Evolutionary conservation across 1,140 invertebrate species (phyloP), one percentile per base, ranked within the genome.

Genomic region (Gonioctena quinquepunctata): DNA sequence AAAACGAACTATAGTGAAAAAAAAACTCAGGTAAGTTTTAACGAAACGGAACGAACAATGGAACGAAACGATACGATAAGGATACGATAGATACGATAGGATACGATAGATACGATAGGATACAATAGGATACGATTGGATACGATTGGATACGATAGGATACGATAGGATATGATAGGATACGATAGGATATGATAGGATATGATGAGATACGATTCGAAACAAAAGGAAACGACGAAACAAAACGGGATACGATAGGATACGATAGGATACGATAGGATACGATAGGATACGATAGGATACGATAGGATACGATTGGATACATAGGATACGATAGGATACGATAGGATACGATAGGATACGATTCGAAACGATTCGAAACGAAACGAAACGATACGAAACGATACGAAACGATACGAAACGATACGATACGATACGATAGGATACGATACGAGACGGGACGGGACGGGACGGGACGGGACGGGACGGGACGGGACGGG

Each of bases 241-340:
- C 2, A 2, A n/a, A 0, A 42, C 1, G 5, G 33, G 11, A 42
- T 3, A n/a, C 2, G 11, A 42, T 3, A 1, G 28, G 6, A 33
- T 0, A 0, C 8, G 1, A 13, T 0, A n/a, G 28, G 6, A 42
- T 1, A 7, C 2, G 7, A n/a, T 1, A n/a, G 11, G 3, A 42
- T 1, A 4, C 11, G 7, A n/a, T 0, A n/a, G 33, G 7, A n/a
- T 0, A n/a, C 2, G 16, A n/a, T 0, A 4, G 2, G 2, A 3
- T 2, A 4, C 0, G 16, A n/a, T 0, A 8, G 33, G n/a, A n/a
- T 0, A 0, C 2, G 8, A n/a, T 2, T 2, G 2, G 8, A n/a
- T 33, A 0, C 11, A n/a, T 3, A n/a, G 6, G 27, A 33, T 6
- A 33, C 27, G 27, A 2, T 0, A 13, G 6, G 27, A 6, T 1